These are phyloP conservation scores for Rhynchomys soricoides DNA, from an alignment of 2,113 vertebrate species.

Conservation along the genomic window DNA sequence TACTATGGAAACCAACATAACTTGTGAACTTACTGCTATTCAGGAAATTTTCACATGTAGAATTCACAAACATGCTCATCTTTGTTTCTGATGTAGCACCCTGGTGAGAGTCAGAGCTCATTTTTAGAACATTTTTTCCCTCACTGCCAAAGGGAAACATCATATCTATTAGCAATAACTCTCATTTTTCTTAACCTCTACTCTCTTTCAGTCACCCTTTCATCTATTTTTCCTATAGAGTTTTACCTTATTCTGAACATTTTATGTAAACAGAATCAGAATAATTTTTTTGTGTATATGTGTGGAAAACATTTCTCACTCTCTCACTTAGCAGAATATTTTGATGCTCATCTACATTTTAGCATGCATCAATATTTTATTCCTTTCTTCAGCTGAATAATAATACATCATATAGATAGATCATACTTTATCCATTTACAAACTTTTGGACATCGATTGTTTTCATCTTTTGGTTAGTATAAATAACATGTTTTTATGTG, in stretches of 20 bases:
- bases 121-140: background rate
- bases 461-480: background rate
- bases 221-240: background rate
- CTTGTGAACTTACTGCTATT: background rate
- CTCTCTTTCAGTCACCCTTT: background rate
- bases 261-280: conserved; percentile 17
- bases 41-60: background rate
- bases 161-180: background rate
- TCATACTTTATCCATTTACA: background rate
- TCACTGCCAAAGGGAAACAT: background rate
- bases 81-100: background rate
- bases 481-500: background rate
- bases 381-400: background rate
- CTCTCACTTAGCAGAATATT: background rate
- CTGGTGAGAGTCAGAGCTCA: background rate
- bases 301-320: background rate
- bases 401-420: background rate
- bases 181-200: background rate
- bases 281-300: background rate
- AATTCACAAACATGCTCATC: background rate
- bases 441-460: background rate
- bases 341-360: background rate
- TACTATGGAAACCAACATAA: background rate
- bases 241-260: background rate
- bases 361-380: background rate